A percentile compares a stretch with the other conserved stretches of the same genome.
These are phyloP conservation scores for Atethmia centrago DNA, from an alignment of 2,888 invertebrate species.

Conservation along the genomic window DNA sequence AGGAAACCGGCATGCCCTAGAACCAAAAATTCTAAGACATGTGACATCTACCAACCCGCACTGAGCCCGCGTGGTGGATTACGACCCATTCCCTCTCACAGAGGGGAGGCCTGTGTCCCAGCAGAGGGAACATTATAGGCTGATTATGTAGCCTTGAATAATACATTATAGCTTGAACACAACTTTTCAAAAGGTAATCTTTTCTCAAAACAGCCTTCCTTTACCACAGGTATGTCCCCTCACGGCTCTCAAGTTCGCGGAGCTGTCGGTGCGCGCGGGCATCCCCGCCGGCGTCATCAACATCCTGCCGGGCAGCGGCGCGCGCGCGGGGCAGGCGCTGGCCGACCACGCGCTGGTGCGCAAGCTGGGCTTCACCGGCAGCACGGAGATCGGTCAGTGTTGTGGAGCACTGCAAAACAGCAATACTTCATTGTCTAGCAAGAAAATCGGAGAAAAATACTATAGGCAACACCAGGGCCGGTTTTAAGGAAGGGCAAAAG, in stretches of 20 bases:
- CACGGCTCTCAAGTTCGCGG: slow-evolving; percentile 98
- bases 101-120: too few relatives aligned
- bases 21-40: too few relatives aligned
- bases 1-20: too few relatives aligned
- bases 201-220: not conserved
- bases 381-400: slow-evolving; percentile 95
- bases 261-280: slow-evolving; percentile 96
- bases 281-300: slow-evolving; percentile 98
- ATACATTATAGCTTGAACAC: not conserved
- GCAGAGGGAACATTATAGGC: too few relatives aligned
- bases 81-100: too few relatives aligned
- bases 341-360: slow-evolving; percentile 96
- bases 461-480: too few relatives aligned
- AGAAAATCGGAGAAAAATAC: not conserved
- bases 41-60: too few relatives aligned
- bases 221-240: slow-evolving; percentile 93
- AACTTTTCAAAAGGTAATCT: not conserved
- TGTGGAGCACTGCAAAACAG: not conserved
- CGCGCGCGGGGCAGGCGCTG: slow-evolving; percentile 95
- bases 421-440: not conserved
- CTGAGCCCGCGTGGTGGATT: too few relatives aligned
- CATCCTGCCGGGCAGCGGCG: slow-evolving; percentile 96
- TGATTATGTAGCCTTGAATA: too few relatives aligned
- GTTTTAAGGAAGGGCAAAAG: too few relatives aligned
- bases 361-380: slow-evolving; percentile 99